Evolutionary conservation across 2,797 vertebrate genomes (phyloP).

Genomic region (Melanotaenia boesemani): DNA sequence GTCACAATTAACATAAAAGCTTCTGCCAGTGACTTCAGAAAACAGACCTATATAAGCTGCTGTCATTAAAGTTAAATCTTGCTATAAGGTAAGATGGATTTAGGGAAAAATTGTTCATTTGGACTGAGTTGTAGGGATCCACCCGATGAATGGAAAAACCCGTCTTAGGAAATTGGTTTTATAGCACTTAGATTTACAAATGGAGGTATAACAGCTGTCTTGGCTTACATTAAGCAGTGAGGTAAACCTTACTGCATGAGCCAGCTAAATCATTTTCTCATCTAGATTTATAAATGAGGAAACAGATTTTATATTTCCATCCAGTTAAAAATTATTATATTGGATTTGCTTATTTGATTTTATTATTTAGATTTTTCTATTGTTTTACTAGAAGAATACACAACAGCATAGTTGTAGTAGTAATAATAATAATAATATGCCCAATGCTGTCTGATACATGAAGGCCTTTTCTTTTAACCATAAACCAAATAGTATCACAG

Average conservation of each 20-base stretch:
- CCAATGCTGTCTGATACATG: neutral
- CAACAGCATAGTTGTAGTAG: neutral
- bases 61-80: neutral
- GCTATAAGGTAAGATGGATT: neutral
- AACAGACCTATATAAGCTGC: neutral
- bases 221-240: conserved; percentile 51
- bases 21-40: conserved; percentile 3
- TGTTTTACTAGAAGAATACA: neutral
- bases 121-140: conserved; percentile 9
- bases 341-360: conserved; percentile 18
- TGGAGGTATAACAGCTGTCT: conserved; percentile 49
- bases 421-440: neutral
- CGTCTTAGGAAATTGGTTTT: conserved; percentile 41
- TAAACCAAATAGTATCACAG: neutral
- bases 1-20: conserved; percentile 2
- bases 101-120: neutral
- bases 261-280: conserved; percentile 51
- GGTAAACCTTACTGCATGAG: conserved; percentile 40
- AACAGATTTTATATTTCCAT: conserved; percentile 29
- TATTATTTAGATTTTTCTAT: neutral
- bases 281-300: conserved; percentile 35
- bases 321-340: neutral
- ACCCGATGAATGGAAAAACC: neutral
- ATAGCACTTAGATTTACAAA: conserved; percentile 30
- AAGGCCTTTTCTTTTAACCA: neutral